phyloP scores from a whole-genome alignment of 2,113 vertebrate genomes.

The Xiphorhynchus elegans region DNA sequence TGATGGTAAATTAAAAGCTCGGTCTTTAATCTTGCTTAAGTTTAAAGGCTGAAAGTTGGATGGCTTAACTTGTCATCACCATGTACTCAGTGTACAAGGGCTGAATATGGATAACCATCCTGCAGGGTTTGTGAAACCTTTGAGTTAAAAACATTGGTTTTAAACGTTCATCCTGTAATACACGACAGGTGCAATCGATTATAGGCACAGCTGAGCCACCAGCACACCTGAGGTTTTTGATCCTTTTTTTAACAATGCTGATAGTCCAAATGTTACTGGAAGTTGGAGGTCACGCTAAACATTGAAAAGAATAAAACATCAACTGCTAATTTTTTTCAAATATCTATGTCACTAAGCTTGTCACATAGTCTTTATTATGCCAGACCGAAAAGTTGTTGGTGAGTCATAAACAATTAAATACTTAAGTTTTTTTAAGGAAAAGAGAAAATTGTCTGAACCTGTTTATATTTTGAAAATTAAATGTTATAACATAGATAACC shows the following conservation, averaged over 20 bases:
- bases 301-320: neutral
- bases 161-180: neutral
- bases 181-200: neutral
- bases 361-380: neutral
- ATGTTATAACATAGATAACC: accelerated
- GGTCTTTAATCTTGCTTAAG: neutral
- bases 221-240: neutral
- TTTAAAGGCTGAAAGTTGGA: neutral
- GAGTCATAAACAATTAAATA: neutral
- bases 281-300: neutral
- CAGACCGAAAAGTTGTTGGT: neutral
- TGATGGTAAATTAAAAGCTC: neutral
- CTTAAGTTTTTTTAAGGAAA: neutral
- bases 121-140: neutral
- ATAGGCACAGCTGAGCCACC: neutral
- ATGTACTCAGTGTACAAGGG: neutral
- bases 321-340: neutral
- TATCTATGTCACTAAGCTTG: neutral
- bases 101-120: neutral
- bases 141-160: neutral
- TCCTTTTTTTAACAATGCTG: neutral
- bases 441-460: neutral
- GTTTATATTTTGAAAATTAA: neutral
- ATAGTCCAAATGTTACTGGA: neutral
- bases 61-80: neutral